Evolutionary conservation across 2,113 vertebrate genomes (phyloP).

Genomic region (Dunckerocampus dactyliophorus): DNA sequence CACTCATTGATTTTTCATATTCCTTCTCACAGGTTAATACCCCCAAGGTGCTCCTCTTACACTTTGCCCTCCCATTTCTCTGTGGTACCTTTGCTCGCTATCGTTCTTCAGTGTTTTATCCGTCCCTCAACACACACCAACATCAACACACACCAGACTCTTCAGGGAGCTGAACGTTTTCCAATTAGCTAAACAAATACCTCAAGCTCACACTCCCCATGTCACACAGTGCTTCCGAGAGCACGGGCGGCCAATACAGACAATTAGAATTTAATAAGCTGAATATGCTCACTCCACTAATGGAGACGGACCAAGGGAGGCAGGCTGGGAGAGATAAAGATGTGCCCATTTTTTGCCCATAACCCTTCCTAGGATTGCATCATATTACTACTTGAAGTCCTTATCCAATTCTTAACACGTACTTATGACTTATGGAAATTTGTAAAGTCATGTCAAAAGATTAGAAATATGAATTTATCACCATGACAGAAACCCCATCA

Average conservation of each 20-base stretch:
- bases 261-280: conserved; percentile 72
- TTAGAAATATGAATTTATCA: too few species aligned
- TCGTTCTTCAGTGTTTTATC: conserved; percentile 45
- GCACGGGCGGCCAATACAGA: conserved; percentile 58
- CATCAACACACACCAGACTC: conserved; percentile 49
- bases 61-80: conserved; percentile 27
- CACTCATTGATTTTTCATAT: conserved; percentile 74
- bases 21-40: conserved; percentile 64
- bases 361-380: not conserved
- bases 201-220: conserved; percentile 50
- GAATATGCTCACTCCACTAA: conserved; percentile 69
- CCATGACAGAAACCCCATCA: too few species aligned
- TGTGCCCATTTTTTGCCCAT: conserved; percentile 25
- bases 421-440: too few species aligned
- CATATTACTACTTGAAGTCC: too few species aligned
- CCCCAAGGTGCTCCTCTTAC: conserved; percentile 65
- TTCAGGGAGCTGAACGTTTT: conserved; percentile 65
- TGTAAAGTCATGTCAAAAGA: too few species aligned
- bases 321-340: conserved; percentile 4
- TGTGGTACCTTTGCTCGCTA: conserved; percentile 29
- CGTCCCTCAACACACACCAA: conserved; percentile 30
- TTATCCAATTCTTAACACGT: too few species aligned
- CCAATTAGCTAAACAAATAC: conserved; percentile 74
- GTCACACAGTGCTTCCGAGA: conserved; percentile 57
- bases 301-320: conserved; percentile 41